These are phyloP conservation scores for Acronicta aceris DNA, from an alignment of 2,888 invertebrate genomes.

Conservation along the genomic window DNA sequence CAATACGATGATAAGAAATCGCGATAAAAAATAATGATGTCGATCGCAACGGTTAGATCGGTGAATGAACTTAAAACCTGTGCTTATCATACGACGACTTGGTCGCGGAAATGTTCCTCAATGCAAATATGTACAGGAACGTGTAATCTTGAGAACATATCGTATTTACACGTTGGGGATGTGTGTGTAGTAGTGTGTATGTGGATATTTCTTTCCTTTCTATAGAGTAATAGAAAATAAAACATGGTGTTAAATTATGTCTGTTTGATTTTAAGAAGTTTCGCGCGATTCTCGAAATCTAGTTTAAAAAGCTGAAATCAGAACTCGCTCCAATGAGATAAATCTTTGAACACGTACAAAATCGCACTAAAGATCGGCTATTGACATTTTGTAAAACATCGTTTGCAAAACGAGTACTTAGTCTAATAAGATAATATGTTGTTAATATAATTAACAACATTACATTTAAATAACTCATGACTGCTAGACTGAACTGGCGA, in stretches of 20 bases:
- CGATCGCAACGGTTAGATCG: slow-evolving; percentile 50
- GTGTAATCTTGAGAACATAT: slow-evolving; percentile 44
- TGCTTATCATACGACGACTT: slow-evolving; percentile 74
- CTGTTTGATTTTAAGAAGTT: neutral
- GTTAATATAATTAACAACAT: no score
- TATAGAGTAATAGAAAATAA: no score
- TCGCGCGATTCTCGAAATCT: neutral
- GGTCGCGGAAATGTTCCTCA: slow-evolving; percentile 65
- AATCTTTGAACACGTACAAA: neutral
- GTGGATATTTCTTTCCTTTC: slow-evolving; percentile 7
- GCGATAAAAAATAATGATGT: slow-evolving; percentile 43
- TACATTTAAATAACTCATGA: slow-evolving; percentile 38
- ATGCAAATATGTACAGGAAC: slow-evolving; percentile 62
- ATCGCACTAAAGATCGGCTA: slow-evolving; percentile 5
- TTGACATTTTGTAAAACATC: slow-evolving; percentile 4
- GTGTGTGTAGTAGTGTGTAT: slow-evolving; percentile 16
- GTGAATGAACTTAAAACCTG: slow-evolving; percentile 74
- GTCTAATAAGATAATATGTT: slow-evolving; percentile 8
- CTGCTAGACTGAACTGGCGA: slow-evolving; percentile 34
- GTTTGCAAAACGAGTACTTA: slow-evolving; percentile 9
- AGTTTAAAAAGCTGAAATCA: no score
- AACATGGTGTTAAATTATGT: no score
- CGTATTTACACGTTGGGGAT: slow-evolving; percentile 31
- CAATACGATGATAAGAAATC: slow-evolving; percentile 55
- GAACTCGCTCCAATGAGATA: no score